Evolutionary conservation across 2,797 vertebrate genomes (phyloP).

Genomic region (Chromobotia macracanthus): DNA sequence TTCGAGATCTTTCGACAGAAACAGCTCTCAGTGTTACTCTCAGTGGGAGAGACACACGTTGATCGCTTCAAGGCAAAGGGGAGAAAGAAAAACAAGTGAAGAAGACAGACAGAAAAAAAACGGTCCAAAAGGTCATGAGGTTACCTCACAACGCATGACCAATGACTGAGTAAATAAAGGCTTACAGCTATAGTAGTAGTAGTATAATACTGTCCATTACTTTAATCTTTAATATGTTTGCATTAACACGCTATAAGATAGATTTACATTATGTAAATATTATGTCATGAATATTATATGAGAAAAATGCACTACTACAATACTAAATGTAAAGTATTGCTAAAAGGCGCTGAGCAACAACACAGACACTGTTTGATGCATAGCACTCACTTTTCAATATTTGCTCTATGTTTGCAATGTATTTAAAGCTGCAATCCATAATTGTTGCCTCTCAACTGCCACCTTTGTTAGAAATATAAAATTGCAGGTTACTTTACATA

Average conservation of each 20-base stretch:
- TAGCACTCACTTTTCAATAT: too few species aligned
- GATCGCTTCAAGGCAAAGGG: constrained; percentile 22
- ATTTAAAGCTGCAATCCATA: too few species aligned
- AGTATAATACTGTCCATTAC: not conserved
- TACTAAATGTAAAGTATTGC: too few species aligned
- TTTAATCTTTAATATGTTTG: not conserved
- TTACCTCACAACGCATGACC: constrained; percentile 13
- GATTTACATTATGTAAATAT: not conserved
- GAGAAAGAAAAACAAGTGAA: constrained; percentile 6
- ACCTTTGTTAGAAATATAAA: too few species aligned
- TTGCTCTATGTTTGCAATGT: too few species aligned
- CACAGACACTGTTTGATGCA: too few species aligned
- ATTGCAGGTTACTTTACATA: too few species aligned
- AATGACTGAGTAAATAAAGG: not conserved
- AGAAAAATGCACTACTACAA: too few species aligned
- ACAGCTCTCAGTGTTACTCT: constrained; percentile 14
- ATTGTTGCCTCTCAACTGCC: too few species aligned
- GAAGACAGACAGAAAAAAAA: constrained; percentile 25
- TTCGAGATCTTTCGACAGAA: constrained; percentile 15
- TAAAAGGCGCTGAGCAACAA: too few species aligned
- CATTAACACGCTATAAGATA: not conserved
- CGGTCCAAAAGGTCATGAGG: not conserved
- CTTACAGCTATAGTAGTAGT: not conserved
- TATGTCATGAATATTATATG: not conserved
- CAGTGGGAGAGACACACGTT: constrained; percentile 2